Percentiles rank a stretch among this genome's conserved stretches.
These are phyloP conservation scores for Aphidoletes aphidimyza DNA, from an alignment of 2,888 invertebrate genomes.

Conservation along the genomic window DNA sequence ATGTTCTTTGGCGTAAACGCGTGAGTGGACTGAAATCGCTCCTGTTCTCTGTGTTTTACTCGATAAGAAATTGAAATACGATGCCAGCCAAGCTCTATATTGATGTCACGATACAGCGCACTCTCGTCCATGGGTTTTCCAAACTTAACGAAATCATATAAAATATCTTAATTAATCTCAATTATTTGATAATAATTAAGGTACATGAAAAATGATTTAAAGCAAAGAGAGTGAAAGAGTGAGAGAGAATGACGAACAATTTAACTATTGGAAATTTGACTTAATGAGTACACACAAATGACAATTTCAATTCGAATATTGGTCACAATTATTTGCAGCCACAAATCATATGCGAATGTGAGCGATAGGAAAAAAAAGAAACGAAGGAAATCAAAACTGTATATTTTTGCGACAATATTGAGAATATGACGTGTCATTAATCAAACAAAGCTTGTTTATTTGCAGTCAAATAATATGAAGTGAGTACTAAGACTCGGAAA, in stretches of 20 bases:
- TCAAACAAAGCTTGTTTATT: slow-evolving; percentile 15
- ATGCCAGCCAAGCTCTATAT: no score
- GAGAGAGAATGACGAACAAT: not conserved
- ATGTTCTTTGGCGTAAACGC: not conserved
- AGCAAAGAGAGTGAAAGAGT: no score
- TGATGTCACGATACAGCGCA: no score
- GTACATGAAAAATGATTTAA: not conserved
- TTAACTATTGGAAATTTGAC: not conserved
- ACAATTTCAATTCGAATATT: not conserved
- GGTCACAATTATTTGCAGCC: slow-evolving; percentile 11
- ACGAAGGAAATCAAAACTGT: not conserved
- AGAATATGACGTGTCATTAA: slow-evolving; percentile 2
- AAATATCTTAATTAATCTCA: slow-evolving; percentile 45
- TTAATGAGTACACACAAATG: slow-evolving; percentile 19
- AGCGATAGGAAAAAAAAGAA: not conserved
- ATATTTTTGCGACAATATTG: not conserved
- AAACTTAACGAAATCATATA: no score
- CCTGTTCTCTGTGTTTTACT: no score
- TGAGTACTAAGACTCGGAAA: not conserved
- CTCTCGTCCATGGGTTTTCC: no score
- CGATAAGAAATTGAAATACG: no score
- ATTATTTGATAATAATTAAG: not conserved
- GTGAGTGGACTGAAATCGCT: not conserved
- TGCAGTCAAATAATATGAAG: not conserved
- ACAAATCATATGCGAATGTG: not conserved